Percentiles rank a stretch among this genome's conserved stretches.
phyloP scores from a whole-genome alignment of 2,888 invertebrate species.

The Athalia rosae region DNA sequence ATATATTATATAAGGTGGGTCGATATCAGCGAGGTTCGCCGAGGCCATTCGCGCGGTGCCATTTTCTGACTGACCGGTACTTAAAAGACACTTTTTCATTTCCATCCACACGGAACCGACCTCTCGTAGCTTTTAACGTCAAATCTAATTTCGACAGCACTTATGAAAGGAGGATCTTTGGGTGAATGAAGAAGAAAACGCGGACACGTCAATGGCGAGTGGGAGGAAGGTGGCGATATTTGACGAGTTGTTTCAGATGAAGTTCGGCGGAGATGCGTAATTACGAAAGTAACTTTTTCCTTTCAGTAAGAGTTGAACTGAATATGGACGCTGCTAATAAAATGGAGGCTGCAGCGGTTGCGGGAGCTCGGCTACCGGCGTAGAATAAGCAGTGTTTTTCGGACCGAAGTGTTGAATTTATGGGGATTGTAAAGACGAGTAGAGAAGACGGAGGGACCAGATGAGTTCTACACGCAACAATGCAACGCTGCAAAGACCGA shows the following conservation, averaged over 20 bases:
- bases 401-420: slow-evolving; percentile 63
- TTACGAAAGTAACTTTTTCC: not conserved
- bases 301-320: slow-evolving; percentile 63
- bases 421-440: slow-evolving; percentile 67
- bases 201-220: too few relatives aligned
- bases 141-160: too few relatives aligned
- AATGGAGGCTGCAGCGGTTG: slow-evolving; percentile 38
- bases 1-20: not conserved
- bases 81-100: not conserved
- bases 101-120: not conserved
- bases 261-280: too few relatives aligned
- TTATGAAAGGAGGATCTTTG: too few relatives aligned
- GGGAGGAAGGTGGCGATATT: not conserved
- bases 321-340: slow-evolving; percentile 55
- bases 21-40: not conserved
- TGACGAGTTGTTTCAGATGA: not conserved
- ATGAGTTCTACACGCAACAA: slow-evolving; percentile 29
- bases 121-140: too few relatives aligned
- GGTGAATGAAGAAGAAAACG: too few relatives aligned
- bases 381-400: slow-evolving; percentile 6
- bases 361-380: slow-evolving; percentile 8
- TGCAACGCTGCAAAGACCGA: slow-evolving; percentile 6
- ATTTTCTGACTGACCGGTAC: not conserved
- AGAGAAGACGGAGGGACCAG: slow-evolving; percentile 7
- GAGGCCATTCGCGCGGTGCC: not conserved